Evolutionary conservation across 2,888 invertebrate genomes (phyloP), one percentile per base, ranked within the genome.

Genomic region (Ptychoptera contaminata): DNA sequence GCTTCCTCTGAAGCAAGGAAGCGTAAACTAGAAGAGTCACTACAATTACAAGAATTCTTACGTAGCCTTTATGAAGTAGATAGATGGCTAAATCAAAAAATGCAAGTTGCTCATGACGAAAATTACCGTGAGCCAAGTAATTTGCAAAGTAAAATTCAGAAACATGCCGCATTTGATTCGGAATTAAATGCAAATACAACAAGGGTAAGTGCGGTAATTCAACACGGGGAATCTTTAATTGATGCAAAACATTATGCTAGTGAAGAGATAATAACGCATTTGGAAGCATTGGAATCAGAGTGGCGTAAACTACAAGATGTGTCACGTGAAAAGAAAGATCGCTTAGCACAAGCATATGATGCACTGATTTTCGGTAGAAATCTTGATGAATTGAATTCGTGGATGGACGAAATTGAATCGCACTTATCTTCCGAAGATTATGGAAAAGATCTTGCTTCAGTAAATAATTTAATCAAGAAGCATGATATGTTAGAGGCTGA

Each of bases 51-150:
- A 59, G 84, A 90, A 66, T 93, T 96, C 68, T 70, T 88, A 45
- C 69, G 84, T 4, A 85, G 88, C 56, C 75, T 90, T 44, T 80
- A 82, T 57, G 91, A 90, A 65, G 86, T 90, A 51, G 78, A 86
- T 56, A 81, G 84, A 36, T 97, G 97, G 96, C 73, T 97, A 51
- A 78, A 82, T 50, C 88, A 92, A 59, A 96, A 97, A 66, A 77
- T 91, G 59, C 91, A 94, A 65, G 77, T 90, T 8, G 96, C 94
- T 0, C 73, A 75, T 45, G 97, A 98, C 59, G 94, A 93, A 59
- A 90, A 82, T 56, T 97, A 93, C 56, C 73, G 91, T 44, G 97
- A 98, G 56, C 80, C 90, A 0, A 88, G 85, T n/a, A 97, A 97
- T 65, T 72, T 98, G n/a, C 90, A 93, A 59, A 86, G 85, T 56